Base-by-base conservation (phyloP, 2,888 invertebrate genomes). In the Eretmocerus hayati region DNA sequence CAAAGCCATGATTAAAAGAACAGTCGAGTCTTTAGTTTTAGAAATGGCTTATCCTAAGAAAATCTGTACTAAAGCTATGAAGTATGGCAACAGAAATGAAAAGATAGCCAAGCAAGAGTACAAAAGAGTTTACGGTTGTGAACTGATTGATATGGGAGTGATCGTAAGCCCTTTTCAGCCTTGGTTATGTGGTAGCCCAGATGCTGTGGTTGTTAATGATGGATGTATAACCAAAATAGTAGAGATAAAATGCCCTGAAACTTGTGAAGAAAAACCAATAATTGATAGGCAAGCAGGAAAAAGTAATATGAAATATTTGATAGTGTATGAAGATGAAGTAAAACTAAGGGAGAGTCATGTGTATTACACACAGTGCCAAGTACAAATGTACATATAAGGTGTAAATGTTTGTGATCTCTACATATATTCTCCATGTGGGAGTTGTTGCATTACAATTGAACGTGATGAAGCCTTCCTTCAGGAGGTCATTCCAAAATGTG, bases 191-290 rank as follows among this genome's bases (percentile, higher is more conserved):
- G 48, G 38, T 9, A 51, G 48, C 36, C 18, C 54, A 33, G 56
- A 57, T 49, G 56, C 54, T 15, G 38, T 54, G 31, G 53, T 57
- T n/a, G 21, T 56, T 33, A 42, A 53, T 32, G 41, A 56, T 55
- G 49, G 40, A 15, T 20, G 42, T 13, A 31, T 48, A 9, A 41
- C 23, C n/a, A 55, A 50, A 50, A 15, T 52, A 20, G n/a, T 58
- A 3, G 56, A 56, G 49, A 44, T 58, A 36, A 58, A 58, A 46
- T 56, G 58, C 31, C 56, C 56, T 2, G 36, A 23, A n/a, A 42
- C 45, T 4, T 56, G 55, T 38, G 41, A 42, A 30, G 40, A 30
- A 37, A 16, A n/a, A 11, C 37, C 37, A n/a, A 31, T 31, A n/a
- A 4, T 4, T 4, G 15, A 31, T 4, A 4, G 15, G 4, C 15